These are phyloP conservation scores for Spizella passerina DNA, from an alignment of 2,797 vertebrate species.

Conservation along the genomic window DNA sequence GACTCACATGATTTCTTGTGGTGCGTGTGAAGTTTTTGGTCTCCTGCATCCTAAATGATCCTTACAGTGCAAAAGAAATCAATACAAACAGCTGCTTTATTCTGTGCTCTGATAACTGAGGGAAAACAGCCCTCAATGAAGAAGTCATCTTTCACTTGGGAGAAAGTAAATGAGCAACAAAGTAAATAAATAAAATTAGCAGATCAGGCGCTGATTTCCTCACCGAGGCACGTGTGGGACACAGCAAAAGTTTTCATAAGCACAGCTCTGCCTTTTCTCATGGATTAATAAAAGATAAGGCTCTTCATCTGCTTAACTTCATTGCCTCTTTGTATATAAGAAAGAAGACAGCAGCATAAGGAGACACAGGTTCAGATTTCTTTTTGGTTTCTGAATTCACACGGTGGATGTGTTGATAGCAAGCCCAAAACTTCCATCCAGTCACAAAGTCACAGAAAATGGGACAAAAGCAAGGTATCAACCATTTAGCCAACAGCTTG, in stretches of 20 bases:
- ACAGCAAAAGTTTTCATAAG: neutral
- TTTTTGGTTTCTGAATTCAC: neutral
- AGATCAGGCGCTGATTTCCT: neutral
- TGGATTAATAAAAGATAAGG: neutral
- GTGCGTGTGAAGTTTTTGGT: neutral
- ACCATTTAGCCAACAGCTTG: neutral
- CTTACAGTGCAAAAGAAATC: neutral
- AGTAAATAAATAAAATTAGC: neutral
- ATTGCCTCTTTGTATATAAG: neutral
- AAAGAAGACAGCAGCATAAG: neutral
- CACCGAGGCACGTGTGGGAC: neutral
- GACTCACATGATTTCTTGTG: constrained; percentile 17
- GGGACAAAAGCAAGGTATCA: neutral
- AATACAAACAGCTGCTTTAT: constrained; percentile 53
- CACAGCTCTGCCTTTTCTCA: neutral
- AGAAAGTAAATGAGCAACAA: neutral
- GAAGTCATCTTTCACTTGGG: neutral
- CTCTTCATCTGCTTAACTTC: neutral
- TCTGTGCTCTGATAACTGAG: constrained; percentile 48
- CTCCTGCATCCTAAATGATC: constrained; percentile 51
- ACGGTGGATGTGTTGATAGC: neutral
- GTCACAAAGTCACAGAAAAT: neutral
- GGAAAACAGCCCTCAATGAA: neutral
- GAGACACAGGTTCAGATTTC: neutral
- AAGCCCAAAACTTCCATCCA: neutral